Base-by-base conservation (phyloP, 2,113 vertebrate genomes). In the Hypanus sabinus region DNA sequence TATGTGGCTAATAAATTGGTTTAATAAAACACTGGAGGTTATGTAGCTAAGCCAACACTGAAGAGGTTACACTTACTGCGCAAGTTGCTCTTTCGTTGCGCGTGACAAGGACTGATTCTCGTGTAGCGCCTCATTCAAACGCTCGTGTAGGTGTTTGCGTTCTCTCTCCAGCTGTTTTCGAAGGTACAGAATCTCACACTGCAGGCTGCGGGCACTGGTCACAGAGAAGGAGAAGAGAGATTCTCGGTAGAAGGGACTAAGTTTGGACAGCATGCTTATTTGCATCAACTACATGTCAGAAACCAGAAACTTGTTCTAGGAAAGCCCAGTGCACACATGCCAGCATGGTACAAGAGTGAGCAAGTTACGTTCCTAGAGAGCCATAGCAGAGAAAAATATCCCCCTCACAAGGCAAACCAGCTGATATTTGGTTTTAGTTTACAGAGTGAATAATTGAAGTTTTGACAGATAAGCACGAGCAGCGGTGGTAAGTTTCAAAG, bases 101-200 rank as follows among this genome's bases (percentile, higher is more conserved):
- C 96, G 94, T 65, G 96, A 96, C 95, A 97, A 95, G 68, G 68
- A 95, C 95, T 96, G 95, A 95, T 97, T 97, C 81, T 97, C 96
- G 93, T 94, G 96, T 75, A 96, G 95, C 0, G 97, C 95, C 94
- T 96, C 95, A 94, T 95, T 73, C 79, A 96, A 60, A 94, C 96
- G 95, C 94, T 95, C 95, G 94, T 95, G 96, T 95, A 96, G 95
- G 96, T 96, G 95, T 94, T 95, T 96, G 94, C 96, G 95, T 90
- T 97, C 96, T 80, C 94, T 95, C 95, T 96, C 96, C 94, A 97
- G 96, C 95, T 96, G 96, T 95, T 94, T 65, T 90, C 95, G 96
- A 94, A 97, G 96, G n/a, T 94, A 85, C 94, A 96, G 95, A 94
- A 97, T 73, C 80, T 96, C 96, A 94, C 95, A 95, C 94, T 96